Evolutionary conservation across 2,113 vertebrate species (phyloP).

Genomic region (Poeciliopsis retropinna): DNA sequence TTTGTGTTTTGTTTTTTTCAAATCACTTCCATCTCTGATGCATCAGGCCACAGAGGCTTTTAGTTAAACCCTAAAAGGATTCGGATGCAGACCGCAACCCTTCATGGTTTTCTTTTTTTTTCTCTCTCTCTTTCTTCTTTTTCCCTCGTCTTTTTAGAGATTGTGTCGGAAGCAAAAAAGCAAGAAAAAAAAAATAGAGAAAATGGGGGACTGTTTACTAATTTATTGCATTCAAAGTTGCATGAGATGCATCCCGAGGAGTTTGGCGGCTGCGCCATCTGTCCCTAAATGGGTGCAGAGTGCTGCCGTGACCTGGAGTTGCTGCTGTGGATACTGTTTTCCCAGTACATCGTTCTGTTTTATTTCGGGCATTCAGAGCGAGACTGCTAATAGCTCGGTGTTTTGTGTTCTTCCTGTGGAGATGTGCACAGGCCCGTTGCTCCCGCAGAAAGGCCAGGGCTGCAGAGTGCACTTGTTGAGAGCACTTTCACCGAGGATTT

Average conservation of each 20-base stretch:
- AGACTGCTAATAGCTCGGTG: conserved; percentile 63
- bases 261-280: conserved; percentile 27
- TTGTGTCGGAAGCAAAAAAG: conserved; percentile 47
- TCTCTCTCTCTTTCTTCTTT: neutral
- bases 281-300: conserved; percentile 47
- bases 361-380: conserved; percentile 33
- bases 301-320: conserved; percentile 28
- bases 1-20: neutral
- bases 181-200: conserved; percentile 24
- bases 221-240: conserved; percentile 69
- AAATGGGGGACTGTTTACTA: conserved; percentile 50
- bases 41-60: conserved; percentile 33
- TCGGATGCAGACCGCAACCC: conserved; percentile 27
- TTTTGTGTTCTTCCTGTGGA: conserved; percentile 44
- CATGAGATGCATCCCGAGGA: conserved; percentile 48
- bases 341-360: conserved; percentile 46
- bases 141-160: conserved; percentile 48
- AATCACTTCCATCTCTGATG: conserved; percentile 1
- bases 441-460: conserved; percentile 44
- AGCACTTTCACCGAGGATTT: conserved; percentile 62
- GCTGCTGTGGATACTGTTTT: conserved; percentile 30
- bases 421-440: conserved; percentile 17
- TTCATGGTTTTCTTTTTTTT: conserved; percentile 19
- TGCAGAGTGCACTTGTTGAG: conserved; percentile 49
- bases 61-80: conserved; percentile 49